Evolutionary conservation across 1,140 invertebrate species (phyloP).

Genomic region (Panonychus citri): DNA sequence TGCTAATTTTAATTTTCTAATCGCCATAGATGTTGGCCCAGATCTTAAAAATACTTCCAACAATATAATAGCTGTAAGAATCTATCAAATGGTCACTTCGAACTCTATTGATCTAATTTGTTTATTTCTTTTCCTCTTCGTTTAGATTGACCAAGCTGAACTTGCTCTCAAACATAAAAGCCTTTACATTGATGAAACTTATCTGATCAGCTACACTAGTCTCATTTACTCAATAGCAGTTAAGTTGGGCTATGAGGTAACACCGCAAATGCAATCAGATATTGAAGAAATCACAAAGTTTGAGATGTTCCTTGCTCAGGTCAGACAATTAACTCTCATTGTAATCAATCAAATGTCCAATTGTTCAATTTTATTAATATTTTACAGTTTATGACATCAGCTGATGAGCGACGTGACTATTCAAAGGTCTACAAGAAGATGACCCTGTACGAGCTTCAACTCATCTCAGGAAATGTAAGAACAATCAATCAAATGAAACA

Average conservation of each 20-base stretch:
- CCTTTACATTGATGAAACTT: not conserved
- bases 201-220: not conserved
- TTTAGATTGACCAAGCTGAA: not conserved
- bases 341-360: not conserved
- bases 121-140: not conserved
- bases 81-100: no score
- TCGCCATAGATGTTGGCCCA: conserved; percentile 35
- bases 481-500: no score
- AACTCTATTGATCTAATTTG: no score
- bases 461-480: conserved; percentile 31
- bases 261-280: no score
- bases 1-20: not conserved
- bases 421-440: conserved; percentile 53
- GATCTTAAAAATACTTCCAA: conserved; percentile 67
- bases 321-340: not conserved
- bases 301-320: not conserved
- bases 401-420: conserved; percentile 26
- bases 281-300: not conserved
- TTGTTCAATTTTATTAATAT: not conserved
- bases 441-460: conserved; percentile 39
- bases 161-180: not conserved
- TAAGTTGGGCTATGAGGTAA: not conserved
- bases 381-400: conserved; percentile 27
- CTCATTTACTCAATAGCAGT: not conserved
- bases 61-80: conserved; percentile 60